These are phyloP conservation scores for Sebastes steindachneri DNA, from an alignment of 2,797 vertebrate genomes.

Conservation along the genomic window DNA sequence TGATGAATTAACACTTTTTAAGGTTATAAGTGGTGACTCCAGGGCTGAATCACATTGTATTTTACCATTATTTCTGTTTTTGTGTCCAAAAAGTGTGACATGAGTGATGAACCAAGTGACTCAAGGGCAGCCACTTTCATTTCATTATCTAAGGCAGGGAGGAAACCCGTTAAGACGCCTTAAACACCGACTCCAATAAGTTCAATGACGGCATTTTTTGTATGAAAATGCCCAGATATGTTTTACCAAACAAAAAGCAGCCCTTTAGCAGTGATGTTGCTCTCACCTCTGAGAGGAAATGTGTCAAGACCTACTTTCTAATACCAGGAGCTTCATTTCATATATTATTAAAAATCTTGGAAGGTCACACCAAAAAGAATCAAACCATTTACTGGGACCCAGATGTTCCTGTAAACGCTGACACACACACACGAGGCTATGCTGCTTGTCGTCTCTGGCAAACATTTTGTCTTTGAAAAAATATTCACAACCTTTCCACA, in stretches of 20 bases:
- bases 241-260: too few species aligned
- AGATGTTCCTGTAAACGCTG: neutral
- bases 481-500: neutral
- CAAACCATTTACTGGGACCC: neutral
- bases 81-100: neutral
- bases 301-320: neutral
- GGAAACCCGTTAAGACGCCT: accelerated
- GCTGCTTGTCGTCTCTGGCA: neutral
- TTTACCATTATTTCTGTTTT: neutral
- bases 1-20: neutral
- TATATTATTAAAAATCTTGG: neutral
- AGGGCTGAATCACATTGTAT: neutral
- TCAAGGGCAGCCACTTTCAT: neutral
- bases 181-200: too few species aligned
- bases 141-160: accelerated
- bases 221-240: too few species aligned
- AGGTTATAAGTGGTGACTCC: neutral
- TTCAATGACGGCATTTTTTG: too few species aligned
- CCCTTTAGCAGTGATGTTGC: neutral
- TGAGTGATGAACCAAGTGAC: neutral
- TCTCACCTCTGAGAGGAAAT: neutral
- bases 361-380: neutral
- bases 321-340: neutral
- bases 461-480: neutral
- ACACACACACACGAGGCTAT: neutral